These are phyloP conservation scores for Hyles vespertilio DNA, from an alignment of 1,140 invertebrate genomes.

Conservation along the genomic window DNA sequence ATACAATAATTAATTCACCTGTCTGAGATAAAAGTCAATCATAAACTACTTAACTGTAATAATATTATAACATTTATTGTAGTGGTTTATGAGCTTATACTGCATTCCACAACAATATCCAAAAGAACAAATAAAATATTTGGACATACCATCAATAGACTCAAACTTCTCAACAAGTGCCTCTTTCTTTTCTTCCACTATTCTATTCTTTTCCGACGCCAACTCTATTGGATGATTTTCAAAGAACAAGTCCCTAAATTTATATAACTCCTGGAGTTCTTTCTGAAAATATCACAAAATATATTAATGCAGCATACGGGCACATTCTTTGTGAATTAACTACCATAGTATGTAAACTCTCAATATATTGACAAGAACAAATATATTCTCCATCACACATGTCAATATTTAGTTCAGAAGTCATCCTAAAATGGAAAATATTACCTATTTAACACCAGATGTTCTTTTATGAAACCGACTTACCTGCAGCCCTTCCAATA, in stretches of 20 bases:
- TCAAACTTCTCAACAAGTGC: slow-evolving; percentile 80
- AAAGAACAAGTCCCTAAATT: slow-evolving; percentile 87
- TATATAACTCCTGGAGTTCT: slow-evolving; percentile 81
- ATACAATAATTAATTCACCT: too few relatives aligned
- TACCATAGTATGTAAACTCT: too few relatives aligned
- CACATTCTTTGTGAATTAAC: too few relatives aligned
- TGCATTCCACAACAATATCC: too few relatives aligned
- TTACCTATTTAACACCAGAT: too few relatives aligned
- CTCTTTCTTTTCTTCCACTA: slow-evolving; percentile 81
- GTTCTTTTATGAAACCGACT: not conserved
- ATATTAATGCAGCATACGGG: not conserved
- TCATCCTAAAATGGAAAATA: too few relatives aligned
- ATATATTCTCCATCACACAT: too few relatives aligned
- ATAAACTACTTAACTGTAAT: too few relatives aligned
- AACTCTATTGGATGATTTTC: slow-evolving; percentile 83
- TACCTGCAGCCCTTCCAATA: slow-evolving; percentile 45
- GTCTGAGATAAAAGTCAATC: too few relatives aligned
- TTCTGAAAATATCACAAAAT: slow-evolving; percentile 55
- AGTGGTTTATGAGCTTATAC: too few relatives aligned
- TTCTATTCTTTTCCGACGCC: slow-evolving; percentile 80
- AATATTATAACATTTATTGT: too few relatives aligned
- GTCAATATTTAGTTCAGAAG: not conserved
- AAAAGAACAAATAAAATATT: not conserved
- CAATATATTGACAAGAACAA: too few relatives aligned
- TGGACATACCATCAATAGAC: slow-evolving; percentile 79